phyloP scores from a whole-genome alignment of 1,140 invertebrate genomes.

The Dreissena polymorpha region DNA sequence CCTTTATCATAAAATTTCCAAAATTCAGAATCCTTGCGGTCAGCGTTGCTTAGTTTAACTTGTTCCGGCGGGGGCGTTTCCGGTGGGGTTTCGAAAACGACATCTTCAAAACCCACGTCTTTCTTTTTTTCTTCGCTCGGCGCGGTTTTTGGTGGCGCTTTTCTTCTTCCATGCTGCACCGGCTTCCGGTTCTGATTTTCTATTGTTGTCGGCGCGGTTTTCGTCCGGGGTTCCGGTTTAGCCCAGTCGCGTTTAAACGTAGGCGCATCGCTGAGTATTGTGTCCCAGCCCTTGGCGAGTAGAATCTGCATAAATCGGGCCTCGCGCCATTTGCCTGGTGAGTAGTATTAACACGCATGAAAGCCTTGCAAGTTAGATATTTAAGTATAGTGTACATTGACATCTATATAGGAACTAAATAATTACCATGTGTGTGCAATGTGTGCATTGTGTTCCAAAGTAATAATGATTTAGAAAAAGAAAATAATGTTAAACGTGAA shows the following conservation, averaged over 20 bases:
- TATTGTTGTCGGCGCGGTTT: conserved; percentile 47
- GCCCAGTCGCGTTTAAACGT: conserved; percentile 21
- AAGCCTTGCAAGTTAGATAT: background rate
- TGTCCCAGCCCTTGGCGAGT: conserved; percentile 51
- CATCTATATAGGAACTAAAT: too few relatives aligned
- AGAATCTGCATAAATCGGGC: conserved; percentile 50
- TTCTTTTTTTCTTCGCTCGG: conserved; percentile 9
- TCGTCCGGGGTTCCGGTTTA: conserved; percentile 1
- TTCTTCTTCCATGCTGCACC: conserved; percentile 13
- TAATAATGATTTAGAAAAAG: too few relatives aligned
- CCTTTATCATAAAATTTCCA: conserved; percentile 66
- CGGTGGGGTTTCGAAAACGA: conserved; percentile 64
- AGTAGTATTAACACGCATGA: conserved; percentile 14
- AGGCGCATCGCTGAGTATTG: conserved; percentile 47
- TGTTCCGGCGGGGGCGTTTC: conserved; percentile 57
- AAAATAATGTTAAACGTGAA: too few relatives aligned
- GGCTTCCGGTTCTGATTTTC: conserved; percentile 39
- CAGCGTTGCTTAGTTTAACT: conserved; percentile 26
- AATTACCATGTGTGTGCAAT: too few relatives aligned
- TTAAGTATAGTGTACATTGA: background rate
- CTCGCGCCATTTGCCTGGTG: conserved; percentile 61
- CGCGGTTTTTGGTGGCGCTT: conserved; percentile 27
- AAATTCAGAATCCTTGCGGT: conserved; percentile 60
- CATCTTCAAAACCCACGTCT: conserved; percentile 52
- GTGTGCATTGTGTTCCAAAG: too few relatives aligned